Base-by-base conservation (phyloP, 2,888 invertebrate genomes). In the Anarsia innoxiella region DNA sequence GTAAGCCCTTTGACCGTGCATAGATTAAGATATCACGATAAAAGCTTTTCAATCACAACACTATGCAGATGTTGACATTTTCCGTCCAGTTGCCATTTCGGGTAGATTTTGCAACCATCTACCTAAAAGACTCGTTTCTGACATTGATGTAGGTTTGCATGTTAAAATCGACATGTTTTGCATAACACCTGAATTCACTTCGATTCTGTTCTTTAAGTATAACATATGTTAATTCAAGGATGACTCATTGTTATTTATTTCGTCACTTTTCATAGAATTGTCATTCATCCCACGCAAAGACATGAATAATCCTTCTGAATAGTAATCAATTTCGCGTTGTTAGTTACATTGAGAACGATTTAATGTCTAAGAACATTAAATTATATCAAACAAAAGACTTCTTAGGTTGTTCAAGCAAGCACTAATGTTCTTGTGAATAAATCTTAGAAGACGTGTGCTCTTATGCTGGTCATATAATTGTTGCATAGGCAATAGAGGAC, bases 201-300 rank as follows among this genome's bases (percentile, higher is more conserved):
- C n/a, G 13, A n/a, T n/a, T 3, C 48, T 43, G 41, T 50, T 48
- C 46, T 36, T 46, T 50, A n/a, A 31, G 36, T 38, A 34, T 44
- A 42, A 40, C 49, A 59, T 62, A 50, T 61, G 59, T 60, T 64
- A 56, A 59, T 63, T 65, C 49, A 59, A 44, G 49, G 59, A 49
- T 74, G 71, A 77, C 49, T 74, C 71, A 73, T 42, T 41, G 33
- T 56, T 42, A 56, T 53, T 54, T 40, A 56, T 72, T 66, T 69
- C 63, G 60, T 71, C 66, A 69, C 54, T 56, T 51, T 71, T 68
- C 63, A 66, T 57, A 64, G 61, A 66, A 72, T 56, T 66, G 61
- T 61, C 65, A 60, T 66, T 49, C 56, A 49, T 58, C 71, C 66
- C 63, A 72, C 67, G 56, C 62, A 49, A 49, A 40, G 45, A 56